Conservation (phyloP, 2,888 invertebrate genomes). For the Conomelus anceps region DNA sequence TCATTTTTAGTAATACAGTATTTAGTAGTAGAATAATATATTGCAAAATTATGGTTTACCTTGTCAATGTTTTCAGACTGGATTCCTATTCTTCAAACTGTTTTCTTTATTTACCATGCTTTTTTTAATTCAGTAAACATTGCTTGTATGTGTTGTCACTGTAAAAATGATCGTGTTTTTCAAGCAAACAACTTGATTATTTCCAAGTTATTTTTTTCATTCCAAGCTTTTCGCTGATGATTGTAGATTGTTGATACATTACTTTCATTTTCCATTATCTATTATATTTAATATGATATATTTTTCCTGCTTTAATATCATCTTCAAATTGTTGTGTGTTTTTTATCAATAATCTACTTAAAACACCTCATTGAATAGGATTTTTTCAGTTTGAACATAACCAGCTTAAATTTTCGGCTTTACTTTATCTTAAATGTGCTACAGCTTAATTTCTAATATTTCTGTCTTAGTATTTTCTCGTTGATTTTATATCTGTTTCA, state of each 20-base stretch:
- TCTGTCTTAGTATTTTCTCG: background rate
- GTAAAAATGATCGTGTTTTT: too few relatives aligned
- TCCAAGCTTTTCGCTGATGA: too few relatives aligned
- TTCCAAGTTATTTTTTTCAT: too few relatives aligned
- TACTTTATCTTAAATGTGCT: background rate
- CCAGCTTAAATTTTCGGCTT: too few relatives aligned
- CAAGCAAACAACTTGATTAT: too few relatives aligned
- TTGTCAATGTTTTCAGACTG: too few relatives aligned
- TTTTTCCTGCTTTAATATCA: constrained; percentile 7
- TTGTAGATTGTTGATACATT: too few relatives aligned
- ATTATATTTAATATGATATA: constrained; percentile 1
- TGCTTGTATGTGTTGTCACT: background rate
- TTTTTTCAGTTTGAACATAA: too few relatives aligned
- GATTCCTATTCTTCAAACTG: background rate
- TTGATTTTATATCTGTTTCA: background rate
- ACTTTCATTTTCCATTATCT: background rate
- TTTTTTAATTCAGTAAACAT: background rate
- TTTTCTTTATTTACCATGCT: background rate
- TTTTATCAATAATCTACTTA: background rate
- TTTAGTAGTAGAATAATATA: background rate
- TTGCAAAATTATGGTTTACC: background rate
- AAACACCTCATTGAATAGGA: too few relatives aligned
- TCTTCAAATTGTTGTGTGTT: background rate
- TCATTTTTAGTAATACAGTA: too few relatives aligned
- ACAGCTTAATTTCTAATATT: background rate